Base-by-base conservation (phyloP, 53 echinoderm and acorn worm genomes). In the Hippasteria phrygiana region DNA sequence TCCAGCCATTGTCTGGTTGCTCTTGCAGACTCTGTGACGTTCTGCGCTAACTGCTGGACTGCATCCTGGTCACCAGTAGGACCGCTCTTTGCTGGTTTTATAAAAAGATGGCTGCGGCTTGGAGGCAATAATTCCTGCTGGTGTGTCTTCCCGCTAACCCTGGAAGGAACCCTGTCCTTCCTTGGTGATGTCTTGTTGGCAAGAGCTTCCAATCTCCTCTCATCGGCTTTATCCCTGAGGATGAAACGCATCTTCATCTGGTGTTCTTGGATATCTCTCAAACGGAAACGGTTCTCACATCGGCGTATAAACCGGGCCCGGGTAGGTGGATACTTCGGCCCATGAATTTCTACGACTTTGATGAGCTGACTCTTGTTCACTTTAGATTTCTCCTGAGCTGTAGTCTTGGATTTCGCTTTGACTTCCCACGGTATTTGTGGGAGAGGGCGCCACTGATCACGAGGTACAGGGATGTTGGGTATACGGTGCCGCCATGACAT, bases 191-290 rank as follows among this genome's bases (percentile, higher is more conserved):
- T 53, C 50, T 29, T 50, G 27, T 5, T 29, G 29, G 37, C 62
- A 42, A 22, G 27, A 4, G 24, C 67, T 29, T 43, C 81, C 40
- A 43, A 31, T 81, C 81, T 63, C 64, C 81, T 64, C 47, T 45
- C 45, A 42, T 43, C 45, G 47, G 81, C 81, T 11, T 27, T 62
- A 38, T 81, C 81, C n/a, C 81, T 65, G 22, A 81, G 63, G 65
- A 81, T 81, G 43, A 81, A 81, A 13, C 81, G 17, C 43, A 81
- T 81, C 47, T 81, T 81, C 29, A 42, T 41, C 81, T 81, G 81
- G 16, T 81, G 81, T 16, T 81, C 26, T 37, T 66, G 43, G 24
- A 81, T 81, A 5, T 81, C 63, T 28, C 28, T 11, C 81, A 63
- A 29, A 43, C 63, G 43, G 31, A 65, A 81, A 12, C 65, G 28